Percentiles rank a stretch among this genome's conserved stretches.
Evolutionary conservation across 2,888 invertebrate species (phyloP).

Genomic region (Silvanus unidentatus): DNA sequence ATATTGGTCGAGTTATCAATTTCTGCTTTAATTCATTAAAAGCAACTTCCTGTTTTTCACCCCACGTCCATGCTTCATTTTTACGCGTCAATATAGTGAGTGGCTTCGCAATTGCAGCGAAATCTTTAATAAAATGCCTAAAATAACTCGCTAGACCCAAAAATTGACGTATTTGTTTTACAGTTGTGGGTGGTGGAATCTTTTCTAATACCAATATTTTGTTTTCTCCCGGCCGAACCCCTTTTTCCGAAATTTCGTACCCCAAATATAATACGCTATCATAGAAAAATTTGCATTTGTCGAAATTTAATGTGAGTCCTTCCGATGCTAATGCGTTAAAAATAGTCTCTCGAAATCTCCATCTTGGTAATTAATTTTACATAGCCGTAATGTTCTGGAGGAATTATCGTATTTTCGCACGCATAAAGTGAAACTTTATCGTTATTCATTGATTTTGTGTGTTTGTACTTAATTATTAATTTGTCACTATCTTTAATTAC

Average conservation of each 20-base stretch:
- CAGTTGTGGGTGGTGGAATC: conserved; percentile 25
- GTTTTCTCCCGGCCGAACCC: conserved; percentile 6
- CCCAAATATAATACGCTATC: conserved; percentile 13
- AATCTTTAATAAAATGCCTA: conserved; percentile 22
- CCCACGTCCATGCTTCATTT: conserved; percentile 1
- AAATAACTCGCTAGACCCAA: conserved; percentile 23
- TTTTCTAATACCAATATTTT: conserved; percentile 22
- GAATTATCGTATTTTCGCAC: neutral
- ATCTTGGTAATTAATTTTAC: neutral
- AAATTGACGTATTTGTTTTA: conserved; percentile 21
- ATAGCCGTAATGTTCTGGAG: neutral
- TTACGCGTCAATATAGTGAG: conserved; percentile 18
- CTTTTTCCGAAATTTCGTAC: conserved; percentile 9
- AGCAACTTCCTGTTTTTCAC: neutral
- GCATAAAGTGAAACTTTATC: neutral
- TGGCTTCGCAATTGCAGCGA: conserved; percentile 20
- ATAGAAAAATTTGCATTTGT: conserved; percentile 14
- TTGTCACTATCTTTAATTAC: neutral
- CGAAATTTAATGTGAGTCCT: conserved; percentile 15
- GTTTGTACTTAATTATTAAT: neutral
- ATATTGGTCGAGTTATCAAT: conserved; percentile 12
- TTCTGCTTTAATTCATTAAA: conserved; percentile 4
- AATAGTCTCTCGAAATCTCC: conserved; percentile 1
- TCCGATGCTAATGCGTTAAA: conserved; percentile 8
- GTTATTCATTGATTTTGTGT: neutral